A percentile compares a stretch with the other conserved stretches of the same genome.
Evolutionary conservation across 2,888 invertebrate genomes (phyloP).

Genomic region (Osedax fenrisi): DNA sequence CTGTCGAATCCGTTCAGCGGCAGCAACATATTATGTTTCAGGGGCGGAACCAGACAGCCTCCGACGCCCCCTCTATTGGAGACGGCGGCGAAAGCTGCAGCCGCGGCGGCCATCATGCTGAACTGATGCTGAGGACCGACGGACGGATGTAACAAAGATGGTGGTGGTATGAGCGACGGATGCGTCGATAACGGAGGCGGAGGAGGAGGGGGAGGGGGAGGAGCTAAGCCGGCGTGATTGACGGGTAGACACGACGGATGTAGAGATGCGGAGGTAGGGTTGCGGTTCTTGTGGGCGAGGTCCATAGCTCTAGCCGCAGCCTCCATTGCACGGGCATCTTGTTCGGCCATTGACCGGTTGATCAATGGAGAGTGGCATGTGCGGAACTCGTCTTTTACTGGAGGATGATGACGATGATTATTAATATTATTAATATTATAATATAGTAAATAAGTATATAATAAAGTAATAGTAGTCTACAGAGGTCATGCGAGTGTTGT

Average conservation of each 20-base stretch:
- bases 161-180: conserved; percentile 20
- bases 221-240: background rate
- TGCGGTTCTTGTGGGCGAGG: background rate
- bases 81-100: no score
- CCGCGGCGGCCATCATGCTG: no score
- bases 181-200: conserved; percentile 17
- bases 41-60: background rate
- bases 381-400: no score
- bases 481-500: no score
- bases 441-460: no score
- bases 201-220: background rate
- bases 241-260: conserved; percentile 38
- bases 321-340: conserved; percentile 49
- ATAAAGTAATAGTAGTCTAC: no score
- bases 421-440: no score
- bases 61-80: background rate
- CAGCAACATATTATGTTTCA: no score
- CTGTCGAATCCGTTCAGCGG: no score
- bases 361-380: conserved; percentile 29
- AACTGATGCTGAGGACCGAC: no score
- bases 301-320: conserved; percentile 49
- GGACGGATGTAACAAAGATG: background rate
- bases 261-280: background rate
- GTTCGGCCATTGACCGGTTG: conserved; percentile 42
- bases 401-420: no score